These are phyloP conservation scores for Regulus satrapa DNA, from an alignment of 2,113 vertebrate genomes.

Conservation along the genomic window DNA sequence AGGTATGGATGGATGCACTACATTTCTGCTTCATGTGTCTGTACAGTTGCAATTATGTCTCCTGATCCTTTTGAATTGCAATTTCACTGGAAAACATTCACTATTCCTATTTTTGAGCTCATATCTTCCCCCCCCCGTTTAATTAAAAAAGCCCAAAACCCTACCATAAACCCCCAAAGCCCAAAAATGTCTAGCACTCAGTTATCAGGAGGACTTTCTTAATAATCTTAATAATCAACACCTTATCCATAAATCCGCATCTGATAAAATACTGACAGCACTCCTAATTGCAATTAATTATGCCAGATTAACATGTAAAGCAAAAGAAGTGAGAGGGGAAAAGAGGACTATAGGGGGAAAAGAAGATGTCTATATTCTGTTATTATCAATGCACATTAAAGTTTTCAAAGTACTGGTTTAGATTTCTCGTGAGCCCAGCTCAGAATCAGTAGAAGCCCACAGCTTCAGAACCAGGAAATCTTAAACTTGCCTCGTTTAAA, in stretches of 20 bases:
- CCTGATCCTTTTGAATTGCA: neutral
- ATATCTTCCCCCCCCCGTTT: accelerated
- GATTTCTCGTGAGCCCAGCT: neutral
- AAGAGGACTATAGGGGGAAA: no score
- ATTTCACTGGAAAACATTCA: neutral
- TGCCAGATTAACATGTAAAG: neutral
- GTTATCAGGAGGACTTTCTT: neutral
- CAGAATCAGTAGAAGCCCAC: neutral
- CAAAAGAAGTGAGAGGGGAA: neutral
- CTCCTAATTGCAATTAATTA: neutral
- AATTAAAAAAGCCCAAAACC: accelerated
- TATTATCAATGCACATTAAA: neutral
- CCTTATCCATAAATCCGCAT: neutral
- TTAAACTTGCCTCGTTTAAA: neutral
- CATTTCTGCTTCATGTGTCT: neutral
- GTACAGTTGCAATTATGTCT: neutral
- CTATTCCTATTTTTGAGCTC: neutral
- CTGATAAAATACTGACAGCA: slow-evolving; percentile 10
- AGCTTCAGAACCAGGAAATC: neutral
- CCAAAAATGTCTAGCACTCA: neutral
- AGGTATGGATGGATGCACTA: neutral
- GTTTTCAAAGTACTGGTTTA: neutral
- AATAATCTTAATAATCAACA: neutral
- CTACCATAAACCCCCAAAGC: neutral
- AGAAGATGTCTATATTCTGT: neutral